Base-by-base conservation (phyloP, 53 echinoderm and acorn worm genomes). In the Echinometra lucunter region DNA sequence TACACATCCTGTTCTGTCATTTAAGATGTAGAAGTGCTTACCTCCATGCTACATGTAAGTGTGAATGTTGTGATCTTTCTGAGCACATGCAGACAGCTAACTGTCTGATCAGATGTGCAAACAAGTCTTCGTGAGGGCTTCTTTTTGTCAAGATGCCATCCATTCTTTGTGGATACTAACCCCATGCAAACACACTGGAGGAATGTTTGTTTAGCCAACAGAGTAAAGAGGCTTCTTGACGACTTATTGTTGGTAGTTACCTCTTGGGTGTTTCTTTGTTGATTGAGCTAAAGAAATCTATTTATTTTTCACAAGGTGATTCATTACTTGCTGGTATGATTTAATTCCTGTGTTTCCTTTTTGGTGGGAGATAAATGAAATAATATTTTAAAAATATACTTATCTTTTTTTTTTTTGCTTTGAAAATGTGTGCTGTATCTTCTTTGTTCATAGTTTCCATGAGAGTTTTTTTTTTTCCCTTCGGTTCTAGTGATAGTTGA, bases 151-250 rank as follows among this genome's bases (percentile, higher is more conserved):
- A 6, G 40, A 17, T 78, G 42, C 78, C 23, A 42, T 42, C 78
- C 6, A 1, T 42, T 78, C 78, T 42, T 18, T 42, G 21, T 19
- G 42, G 78, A 21, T 42, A 19, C 78, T 78, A 40, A 63, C 63
- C 8, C 53, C 53, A 1, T 21, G 63, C 63, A 42, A 23, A 78
- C 78, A 42, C 40, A 78, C 28, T 78, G 42, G 42, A 15, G 19
- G 42, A 78, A 17, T 78, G 78, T 42, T 78, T 78, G 78, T 78
- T 78, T 35, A 78, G 40, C 23, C 30, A 78, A 78, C 42, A 78
- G 42, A 42, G 1, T 40, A 10, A 8, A 78, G 18, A 21, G 40
- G 78, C 78, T 42, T 78, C 78, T 19, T 78, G 78, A 78, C 40
- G 4, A 78, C 78, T 78, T 1, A 15, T 4, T 78, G 78, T 78